phyloP scores from a whole-genome alignment of 1,140 invertebrate species.

The Brachionus rubens region DNA sequence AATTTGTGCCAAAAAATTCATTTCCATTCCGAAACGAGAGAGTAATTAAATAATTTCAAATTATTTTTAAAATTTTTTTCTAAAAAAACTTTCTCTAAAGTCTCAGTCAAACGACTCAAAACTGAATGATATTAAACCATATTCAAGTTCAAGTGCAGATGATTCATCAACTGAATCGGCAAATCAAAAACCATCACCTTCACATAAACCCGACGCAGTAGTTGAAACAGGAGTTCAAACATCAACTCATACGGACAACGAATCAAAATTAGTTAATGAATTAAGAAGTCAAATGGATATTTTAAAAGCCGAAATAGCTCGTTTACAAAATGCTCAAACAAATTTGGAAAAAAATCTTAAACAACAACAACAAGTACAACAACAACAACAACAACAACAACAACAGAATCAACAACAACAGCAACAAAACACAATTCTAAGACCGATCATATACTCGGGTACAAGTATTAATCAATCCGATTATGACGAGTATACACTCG shows the following conservation, averaged over 20 bases:
- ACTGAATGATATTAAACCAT: neutral
- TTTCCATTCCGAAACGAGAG: too few species aligned
- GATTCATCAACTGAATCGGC: neutral
- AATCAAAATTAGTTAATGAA: neutral
- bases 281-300: conserved; percentile 12
- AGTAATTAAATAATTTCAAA: too few species aligned
- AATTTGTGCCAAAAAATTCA: too few species aligned
- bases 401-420: neutral
- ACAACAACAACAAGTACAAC: neutral
- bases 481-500: neutral
- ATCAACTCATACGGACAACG: neutral
- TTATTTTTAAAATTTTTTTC: too few species aligned
- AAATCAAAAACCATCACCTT: too few species aligned
- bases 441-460: conserved; percentile 9
- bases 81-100: neutral
- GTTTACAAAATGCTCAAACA: conserved; percentile 4
- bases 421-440: conserved; percentile 2
- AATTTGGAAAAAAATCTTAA: conserved; percentile 20
- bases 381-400: neutral
- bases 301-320: conserved; percentile 12
- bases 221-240: conserved; percentile 7
- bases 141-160: neutral
- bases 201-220: too few species aligned
- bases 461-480: neutral
- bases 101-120: conserved; percentile 19